These are phyloP conservation scores for Melitaea cinxia DNA, from an alignment of 1,140 invertebrate species.

Conservation along the genomic window DNA sequence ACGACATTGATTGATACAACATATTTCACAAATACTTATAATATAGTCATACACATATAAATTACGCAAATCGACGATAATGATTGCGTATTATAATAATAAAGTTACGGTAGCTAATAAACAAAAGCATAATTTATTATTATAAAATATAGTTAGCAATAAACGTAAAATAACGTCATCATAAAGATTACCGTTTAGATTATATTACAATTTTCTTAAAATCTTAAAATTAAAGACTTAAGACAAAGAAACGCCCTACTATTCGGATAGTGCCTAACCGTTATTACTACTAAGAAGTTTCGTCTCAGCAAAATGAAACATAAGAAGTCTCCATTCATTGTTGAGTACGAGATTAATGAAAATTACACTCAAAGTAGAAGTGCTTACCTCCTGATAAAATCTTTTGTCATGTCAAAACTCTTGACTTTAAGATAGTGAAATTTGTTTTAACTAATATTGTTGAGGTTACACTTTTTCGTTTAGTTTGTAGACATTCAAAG, in stretches of 20 bases:
- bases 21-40: constrained; percentile 2
- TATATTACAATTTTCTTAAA: no score
- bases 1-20: constrained; percentile 25
- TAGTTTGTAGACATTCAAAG: not conserved
- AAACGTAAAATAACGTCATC: no score
- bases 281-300: not conserved
- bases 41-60: no score
- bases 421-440: not conserved
- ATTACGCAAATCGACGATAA: no score
- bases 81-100: not conserved
- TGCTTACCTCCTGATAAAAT: not conserved
- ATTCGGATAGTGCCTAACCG: not conserved
- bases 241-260: not conserved
- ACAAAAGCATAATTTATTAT: no score
- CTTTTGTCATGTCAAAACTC: not conserved
- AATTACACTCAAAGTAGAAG: not conserved
- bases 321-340: not conserved
- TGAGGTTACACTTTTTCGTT: not conserved
- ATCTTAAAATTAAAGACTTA: not conserved
- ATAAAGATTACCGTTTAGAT: not conserved
- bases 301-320: not conserved
- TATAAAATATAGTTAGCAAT: no score
- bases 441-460: not conserved
- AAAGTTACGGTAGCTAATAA: not conserved
- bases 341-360: not conserved